These are phyloP conservation scores for Chascanopsetta lugubris DNA, from an alignment of 2,113 vertebrate genomes.

Conservation along the genomic window DNA sequence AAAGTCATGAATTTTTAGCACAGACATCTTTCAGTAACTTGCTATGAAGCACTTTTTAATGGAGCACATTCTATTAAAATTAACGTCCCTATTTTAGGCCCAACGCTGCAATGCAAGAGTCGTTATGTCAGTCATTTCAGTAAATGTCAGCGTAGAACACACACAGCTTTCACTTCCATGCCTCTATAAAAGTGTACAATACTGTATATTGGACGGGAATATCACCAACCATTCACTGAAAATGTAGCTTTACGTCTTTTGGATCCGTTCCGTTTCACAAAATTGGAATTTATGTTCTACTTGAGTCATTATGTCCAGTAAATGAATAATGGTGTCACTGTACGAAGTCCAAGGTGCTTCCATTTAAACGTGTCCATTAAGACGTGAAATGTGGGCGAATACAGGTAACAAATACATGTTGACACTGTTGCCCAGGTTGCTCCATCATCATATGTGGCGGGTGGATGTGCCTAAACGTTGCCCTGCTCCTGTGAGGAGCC, in stretches of 20 bases:
- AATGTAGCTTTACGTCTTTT: not conserved
- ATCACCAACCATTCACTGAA: not conserved
- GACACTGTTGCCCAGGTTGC: conserved; percentile 11
- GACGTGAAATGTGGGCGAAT: not conserved
- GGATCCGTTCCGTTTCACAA: not conserved
- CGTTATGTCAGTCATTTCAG: too few relatives aligned
- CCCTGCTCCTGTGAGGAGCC: conserved; percentile 23
- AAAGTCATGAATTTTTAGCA: too few relatives aligned
- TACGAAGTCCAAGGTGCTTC: too few relatives aligned
- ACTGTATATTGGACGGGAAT: not conserved
- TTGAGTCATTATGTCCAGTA: not conserved
- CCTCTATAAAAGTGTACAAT: conserved; percentile 10
- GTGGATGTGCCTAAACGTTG: conserved; percentile 49
- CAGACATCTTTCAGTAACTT: too few relatives aligned
- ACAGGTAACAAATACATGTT: not conserved
- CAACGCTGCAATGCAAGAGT: too few relatives aligned
- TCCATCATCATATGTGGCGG: conserved; percentile 36
- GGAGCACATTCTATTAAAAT: too few relatives aligned
- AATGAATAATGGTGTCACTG: conserved; percentile 2
- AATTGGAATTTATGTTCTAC: not conserved
- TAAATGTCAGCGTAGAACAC: too few relatives aligned
- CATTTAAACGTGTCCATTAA: not conserved
- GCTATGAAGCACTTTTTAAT: too few relatives aligned
- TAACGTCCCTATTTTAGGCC: too few relatives aligned
- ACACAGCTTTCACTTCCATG: too few relatives aligned